A percentile compares a stretch with the other conserved stretches of the same genome.
Evolutionary conservation across 2,888 invertebrate species (phyloP).

Genomic region (Falcaria lacertinaria): DNA sequence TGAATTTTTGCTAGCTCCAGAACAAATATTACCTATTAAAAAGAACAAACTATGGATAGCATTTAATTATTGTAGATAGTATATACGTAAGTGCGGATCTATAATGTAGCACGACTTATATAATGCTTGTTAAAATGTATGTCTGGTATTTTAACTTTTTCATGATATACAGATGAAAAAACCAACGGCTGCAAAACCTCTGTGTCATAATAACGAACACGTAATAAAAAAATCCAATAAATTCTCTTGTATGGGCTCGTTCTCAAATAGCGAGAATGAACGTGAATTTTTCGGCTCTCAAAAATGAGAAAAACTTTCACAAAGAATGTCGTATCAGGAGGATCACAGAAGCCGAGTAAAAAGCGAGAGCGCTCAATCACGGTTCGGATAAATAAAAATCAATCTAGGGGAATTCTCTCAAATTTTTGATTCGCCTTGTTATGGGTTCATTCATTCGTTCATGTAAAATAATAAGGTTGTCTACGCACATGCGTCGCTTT

Average conservation of each 20-base stretch:
- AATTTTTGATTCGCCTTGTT: slow-evolving; percentile 13
- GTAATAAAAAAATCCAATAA: neutral
- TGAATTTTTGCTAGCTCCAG: too few relatives aligned
- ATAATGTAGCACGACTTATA: too few relatives aligned
- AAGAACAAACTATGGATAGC: too few relatives aligned
- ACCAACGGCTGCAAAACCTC: neutral
- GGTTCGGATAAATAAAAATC: slow-evolving; percentile 34
- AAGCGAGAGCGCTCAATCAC: slow-evolving; percentile 54
- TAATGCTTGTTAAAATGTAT: too few relatives aligned
- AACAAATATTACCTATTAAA: too few relatives aligned
- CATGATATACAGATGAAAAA: neutral
- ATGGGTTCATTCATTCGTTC: neutral
- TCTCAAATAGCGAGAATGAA: neutral
- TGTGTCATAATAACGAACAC: neutral
- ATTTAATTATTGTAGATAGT: too few relatives aligned
- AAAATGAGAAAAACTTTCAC: slow-evolving; percentile 18
- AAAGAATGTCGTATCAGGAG: slow-evolving; percentile 33
- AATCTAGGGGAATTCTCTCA: slow-evolving; percentile 24
- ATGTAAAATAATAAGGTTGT: neutral
- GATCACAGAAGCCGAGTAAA: slow-evolving; percentile 42
- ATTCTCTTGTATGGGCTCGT: neutral
- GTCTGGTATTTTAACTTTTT: neutral
- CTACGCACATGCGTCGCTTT: too few relatives aligned
- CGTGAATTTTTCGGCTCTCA: neutral
- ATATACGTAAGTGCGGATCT: too few relatives aligned